phyloP scores from a whole-genome alignment of 1,140 invertebrate genomes.

The Procambarus clarkii region DNA sequence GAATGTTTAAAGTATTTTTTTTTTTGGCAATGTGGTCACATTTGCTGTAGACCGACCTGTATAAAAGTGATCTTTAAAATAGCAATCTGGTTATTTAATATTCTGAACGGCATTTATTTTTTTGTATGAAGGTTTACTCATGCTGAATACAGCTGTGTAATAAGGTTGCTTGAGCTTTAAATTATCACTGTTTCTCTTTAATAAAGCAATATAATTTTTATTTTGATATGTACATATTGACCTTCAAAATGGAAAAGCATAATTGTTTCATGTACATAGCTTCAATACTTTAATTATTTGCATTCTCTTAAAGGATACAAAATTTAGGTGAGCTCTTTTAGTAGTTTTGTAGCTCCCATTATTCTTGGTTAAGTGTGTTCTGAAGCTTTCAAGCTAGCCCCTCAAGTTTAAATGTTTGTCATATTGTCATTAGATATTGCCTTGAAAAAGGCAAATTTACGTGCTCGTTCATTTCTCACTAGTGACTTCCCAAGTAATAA shows the following conservation, averaged over 20 bases:
- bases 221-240: constrained; percentile 5
- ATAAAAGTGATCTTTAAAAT: background rate
- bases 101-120: background rate
- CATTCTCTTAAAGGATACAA: background rate
- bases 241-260: background rate
- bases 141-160: background rate
- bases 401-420: background rate
- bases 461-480: background rate
- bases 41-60: background rate
- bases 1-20: too few species aligned
- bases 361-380: background rate
- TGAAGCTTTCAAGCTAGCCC: background rate
- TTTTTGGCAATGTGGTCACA: too few species aligned
- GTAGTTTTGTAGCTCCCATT: background rate
- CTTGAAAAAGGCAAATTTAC: background rate
- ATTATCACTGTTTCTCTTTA: background rate
- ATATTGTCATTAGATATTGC: background rate
- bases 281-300: background rate
- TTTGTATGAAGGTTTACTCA: background rate
- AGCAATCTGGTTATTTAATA: background rate
- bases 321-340: too few species aligned
- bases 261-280: background rate
- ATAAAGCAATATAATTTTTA: background rate
- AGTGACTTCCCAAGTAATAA: background rate
- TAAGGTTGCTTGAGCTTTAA: constrained; percentile 2